Evolutionary conservation across 2,888 invertebrate genomes (phyloP), one percentile per base, ranked within the genome.

Genomic region (Auanema freiburgensis): DNA sequence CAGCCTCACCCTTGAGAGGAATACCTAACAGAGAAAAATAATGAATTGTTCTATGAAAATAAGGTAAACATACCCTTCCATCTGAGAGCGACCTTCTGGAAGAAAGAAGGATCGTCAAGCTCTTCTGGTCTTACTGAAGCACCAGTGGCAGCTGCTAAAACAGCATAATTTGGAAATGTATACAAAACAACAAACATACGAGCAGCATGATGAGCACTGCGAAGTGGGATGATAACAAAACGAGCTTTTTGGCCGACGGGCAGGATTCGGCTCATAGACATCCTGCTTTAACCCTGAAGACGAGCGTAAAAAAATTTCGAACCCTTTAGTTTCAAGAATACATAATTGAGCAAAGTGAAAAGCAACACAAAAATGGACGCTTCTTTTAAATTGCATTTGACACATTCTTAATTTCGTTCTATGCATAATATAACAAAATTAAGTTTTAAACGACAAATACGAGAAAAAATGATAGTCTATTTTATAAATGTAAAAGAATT

Each of bases 81-180:
- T 43, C 80, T 75, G 57, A 70, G 68, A 59, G 74, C 69, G 58
- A 80, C 69, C 74, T 80, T 80, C 68, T 79, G 77, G 77, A 80
- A 78, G 72, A 79, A 76, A 63, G 72, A 72, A 24, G 80, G 80
- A 43, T 74, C 70, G 54, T 78, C 78, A 14, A 65, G 56, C 41
- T 70, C 67, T 42, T 65, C 67, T 42, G 65, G 46, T 51, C 57
- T 51, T 23, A 65, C 69, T 42, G 67, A 50, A 14, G 61, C 49
- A n/a, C 62, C 59, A 21, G 72, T 65, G 21, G 68, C 59, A 25
- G 65, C 62, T 24, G 72, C 67, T 54, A 58, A 52, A 52, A 52
- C 4, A 18, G 51, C 11, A 12, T 14, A 51, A 51, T 12, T 12
- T 11, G 43, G 14, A 46, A 16, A 46, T 3, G 10, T 6, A 46